Conservation (phyloP, 2,888 invertebrate species). For the Tanytarsus gracilentus region DNA sequence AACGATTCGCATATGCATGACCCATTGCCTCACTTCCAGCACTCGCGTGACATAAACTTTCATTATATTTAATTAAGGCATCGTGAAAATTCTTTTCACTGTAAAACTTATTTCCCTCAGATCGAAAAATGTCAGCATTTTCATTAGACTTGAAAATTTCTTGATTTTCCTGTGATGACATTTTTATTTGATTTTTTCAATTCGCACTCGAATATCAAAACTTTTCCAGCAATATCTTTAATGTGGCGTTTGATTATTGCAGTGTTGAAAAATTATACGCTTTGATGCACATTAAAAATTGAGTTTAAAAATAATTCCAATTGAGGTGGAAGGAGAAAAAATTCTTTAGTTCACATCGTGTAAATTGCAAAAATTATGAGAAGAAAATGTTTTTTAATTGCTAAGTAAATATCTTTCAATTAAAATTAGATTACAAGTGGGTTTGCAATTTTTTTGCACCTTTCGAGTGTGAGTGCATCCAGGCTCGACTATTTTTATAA, state of each 20-base stretch:
- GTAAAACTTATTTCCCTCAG: conserved; percentile 4
- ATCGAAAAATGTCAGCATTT: neutral
- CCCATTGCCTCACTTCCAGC: conserved; percentile 32
- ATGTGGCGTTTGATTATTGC: too few relatives aligned
- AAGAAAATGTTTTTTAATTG: too few relatives aligned
- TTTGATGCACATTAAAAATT: too few relatives aligned
- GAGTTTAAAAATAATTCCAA: too few relatives aligned
- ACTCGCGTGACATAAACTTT: conserved; percentile 56
- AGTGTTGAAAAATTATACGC: too few relatives aligned
- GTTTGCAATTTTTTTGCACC: too few relatives aligned
- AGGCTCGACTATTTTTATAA: too few relatives aligned
- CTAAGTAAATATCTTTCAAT: too few relatives aligned
- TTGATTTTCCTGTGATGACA: neutral
- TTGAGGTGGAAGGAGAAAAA: neutral
- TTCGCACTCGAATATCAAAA: neutral
- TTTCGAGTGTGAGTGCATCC: too few relatives aligned
- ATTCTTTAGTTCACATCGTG: too few relatives aligned
- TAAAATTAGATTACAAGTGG: too few relatives aligned
- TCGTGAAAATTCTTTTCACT: conserved; percentile 31
- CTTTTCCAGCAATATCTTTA: neutral
- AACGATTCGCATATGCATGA: conserved; percentile 46
- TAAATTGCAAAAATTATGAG: too few relatives aligned
- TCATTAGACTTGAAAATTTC: neutral
- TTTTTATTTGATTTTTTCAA: neutral
- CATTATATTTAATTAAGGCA: conserved; percentile 50